Evolutionary conservation across 2,888 invertebrate species (phyloP).

Genomic region (Nemoura dubitans): DNA sequence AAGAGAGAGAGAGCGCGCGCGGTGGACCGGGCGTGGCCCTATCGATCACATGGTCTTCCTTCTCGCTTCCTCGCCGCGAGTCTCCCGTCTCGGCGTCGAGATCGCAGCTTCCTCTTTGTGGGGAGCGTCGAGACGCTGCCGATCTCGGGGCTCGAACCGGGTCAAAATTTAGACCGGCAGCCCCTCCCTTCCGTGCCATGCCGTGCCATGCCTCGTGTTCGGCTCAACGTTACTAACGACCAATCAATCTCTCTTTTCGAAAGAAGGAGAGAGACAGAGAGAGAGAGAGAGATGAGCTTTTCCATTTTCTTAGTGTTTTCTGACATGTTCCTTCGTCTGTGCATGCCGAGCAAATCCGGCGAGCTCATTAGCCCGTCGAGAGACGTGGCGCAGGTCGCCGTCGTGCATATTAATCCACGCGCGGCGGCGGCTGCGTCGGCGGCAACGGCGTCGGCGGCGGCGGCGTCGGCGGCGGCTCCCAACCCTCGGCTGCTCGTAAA

Average conservation of each 20-base stretch:
- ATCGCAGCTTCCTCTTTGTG: conserved; percentile 12
- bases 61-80: conserved; percentile 33
- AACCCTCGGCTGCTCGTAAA: neutral
- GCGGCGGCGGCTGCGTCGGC: neutral
- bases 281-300: neutral
- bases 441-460: neutral
- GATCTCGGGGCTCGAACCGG: conserved; percentile 29
- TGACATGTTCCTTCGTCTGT: conserved; percentile 5
- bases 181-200: neutral
- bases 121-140: conserved; percentile 7
- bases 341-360: conserved; percentile 4
- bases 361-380: conserved; percentile 7
- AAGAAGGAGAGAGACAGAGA: too few relatives aligned
- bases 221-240: neutral
- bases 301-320: conserved; percentile 12
- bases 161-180: conserved; percentile 13
- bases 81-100: conserved; percentile 22
- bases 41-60: conserved; percentile 45
- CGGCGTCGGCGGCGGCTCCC: neutral
- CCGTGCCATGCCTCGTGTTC: neutral
- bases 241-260: neutral
- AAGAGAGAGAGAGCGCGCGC: conserved; percentile 41
- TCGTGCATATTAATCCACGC: conserved; percentile 3
- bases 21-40: conserved; percentile 47
- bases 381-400: neutral